phyloP scores from a whole-genome alignment of 1,140 invertebrate genomes.

The Tachypleus tridentatus region DNA sequence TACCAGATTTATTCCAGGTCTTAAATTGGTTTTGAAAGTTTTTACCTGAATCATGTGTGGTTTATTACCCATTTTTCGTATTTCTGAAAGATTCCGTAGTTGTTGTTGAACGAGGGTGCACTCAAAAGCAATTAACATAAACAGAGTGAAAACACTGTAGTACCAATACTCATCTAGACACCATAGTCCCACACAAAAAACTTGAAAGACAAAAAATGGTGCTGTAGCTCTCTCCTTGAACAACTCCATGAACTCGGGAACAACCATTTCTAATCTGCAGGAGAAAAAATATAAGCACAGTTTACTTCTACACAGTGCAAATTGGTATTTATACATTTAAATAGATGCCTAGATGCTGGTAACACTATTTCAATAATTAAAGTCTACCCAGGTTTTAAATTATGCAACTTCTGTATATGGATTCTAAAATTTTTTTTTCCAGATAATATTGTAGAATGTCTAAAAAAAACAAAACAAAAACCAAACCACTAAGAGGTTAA shows the following conservation, averaged over 20 bases:
- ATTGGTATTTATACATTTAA: background rate
- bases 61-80: constrained; percentile 99
- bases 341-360: background rate
- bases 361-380: background rate
- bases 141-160: constrained; percentile 91
- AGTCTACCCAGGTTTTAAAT: background rate
- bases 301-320: background rate
- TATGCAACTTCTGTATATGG: too few species aligned
- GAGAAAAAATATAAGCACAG: constrained; percentile 17
- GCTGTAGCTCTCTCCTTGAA: constrained; percentile 96
- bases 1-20: too few species aligned
- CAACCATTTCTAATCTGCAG: constrained; percentile 69
- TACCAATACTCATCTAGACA: constrained; percentile 98
- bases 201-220: constrained; percentile 89
- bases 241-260: constrained; percentile 91
- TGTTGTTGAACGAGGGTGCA: constrained; percentile 98
- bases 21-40: background rate
- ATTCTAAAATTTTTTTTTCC: too few species aligned
- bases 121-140: constrained; percentile 97
- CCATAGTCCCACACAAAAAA: constrained; percentile 97
- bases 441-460: too few species aligned
- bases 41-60: constrained; percentile 71
- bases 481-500: too few species aligned
- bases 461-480: too few species aligned
- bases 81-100: constrained; percentile 95